phyloP scores from a whole-genome alignment of 2,113 vertebrate genomes.

The Crotalus tigris region DNA sequence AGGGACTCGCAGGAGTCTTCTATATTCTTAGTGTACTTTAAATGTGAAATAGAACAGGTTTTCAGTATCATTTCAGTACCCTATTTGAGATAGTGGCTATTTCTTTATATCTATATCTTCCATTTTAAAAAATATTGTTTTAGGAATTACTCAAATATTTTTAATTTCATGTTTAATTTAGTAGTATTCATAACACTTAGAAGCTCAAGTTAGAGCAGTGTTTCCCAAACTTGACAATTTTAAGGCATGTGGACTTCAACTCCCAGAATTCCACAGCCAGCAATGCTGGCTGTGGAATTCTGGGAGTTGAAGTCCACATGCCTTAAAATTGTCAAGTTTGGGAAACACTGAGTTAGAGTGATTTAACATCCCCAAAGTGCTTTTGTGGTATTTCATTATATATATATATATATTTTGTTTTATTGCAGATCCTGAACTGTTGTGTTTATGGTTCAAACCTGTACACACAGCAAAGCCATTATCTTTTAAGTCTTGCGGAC shows the following conservation, averaged over 20 bases:
- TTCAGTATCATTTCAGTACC: background rate
- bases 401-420: accelerated
- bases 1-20: background rate
- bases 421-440: slow-evolving; percentile 87
- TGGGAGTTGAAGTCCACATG: no score
- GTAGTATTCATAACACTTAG: background rate
- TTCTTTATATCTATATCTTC: background rate
- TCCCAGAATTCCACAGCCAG: no score
- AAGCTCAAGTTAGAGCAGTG: background rate
- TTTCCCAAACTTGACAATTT: no score
- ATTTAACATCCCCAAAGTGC: background rate
- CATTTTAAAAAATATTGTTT: background rate
- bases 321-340: no score
- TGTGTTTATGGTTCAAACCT: slow-evolving; percentile 91
- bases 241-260: no score
- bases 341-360: background rate
- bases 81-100: background rate
- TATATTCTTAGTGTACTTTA: background rate
- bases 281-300: no score
- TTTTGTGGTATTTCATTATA: background rate
- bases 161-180: background rate
- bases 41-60: background rate
- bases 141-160: background rate
- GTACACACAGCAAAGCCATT: slow-evolving; percentile 91
- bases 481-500: slow-evolving; percentile 88